A percentile compares a stretch with the other conserved stretches of the same genome.
These are phyloP conservation scores for Eremobia ochroleuca DNA, from an alignment of 2,888 invertebrate genomes.

Conservation along the genomic window DNA sequence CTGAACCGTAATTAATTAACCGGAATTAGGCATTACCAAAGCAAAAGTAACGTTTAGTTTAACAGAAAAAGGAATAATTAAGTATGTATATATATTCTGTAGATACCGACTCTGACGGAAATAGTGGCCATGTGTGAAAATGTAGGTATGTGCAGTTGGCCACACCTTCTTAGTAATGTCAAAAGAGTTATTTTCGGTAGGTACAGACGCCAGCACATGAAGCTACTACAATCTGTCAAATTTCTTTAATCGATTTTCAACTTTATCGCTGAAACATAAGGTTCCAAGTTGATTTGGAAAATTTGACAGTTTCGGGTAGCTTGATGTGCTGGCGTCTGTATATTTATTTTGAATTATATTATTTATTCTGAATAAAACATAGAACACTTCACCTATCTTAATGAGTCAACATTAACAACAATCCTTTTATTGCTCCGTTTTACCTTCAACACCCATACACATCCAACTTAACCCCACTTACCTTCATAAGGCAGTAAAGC, in stretches of 20 bases:
- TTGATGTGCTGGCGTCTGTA: too few species aligned
- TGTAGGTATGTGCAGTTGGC: neutral
- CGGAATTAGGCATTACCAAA: slow-evolving; percentile 27
- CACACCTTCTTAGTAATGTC: neutral
- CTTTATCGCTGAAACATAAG: too few species aligned
- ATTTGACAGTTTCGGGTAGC: too few species aligned
- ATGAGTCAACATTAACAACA: neutral
- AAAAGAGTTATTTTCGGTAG: neutral
- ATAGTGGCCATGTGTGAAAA: slow-evolving; percentile 13
- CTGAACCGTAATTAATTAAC: slow-evolving; percentile 48
- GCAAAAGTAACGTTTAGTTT: slow-evolving; percentile 46
- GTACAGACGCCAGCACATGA: too few species aligned
- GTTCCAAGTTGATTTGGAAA: too few species aligned
- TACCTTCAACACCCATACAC: slow-evolving; percentile 4
- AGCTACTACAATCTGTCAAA: too few species aligned
- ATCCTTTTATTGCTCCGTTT: neutral
- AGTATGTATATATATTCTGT: neutral
- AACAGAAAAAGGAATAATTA: slow-evolving; percentile 24
- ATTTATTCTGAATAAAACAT: too few species aligned
- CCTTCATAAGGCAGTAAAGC: slow-evolving; percentile 30
- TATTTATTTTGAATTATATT: too few species aligned
- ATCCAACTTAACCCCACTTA: neutral
- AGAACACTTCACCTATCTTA: neutral
- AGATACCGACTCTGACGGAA: neutral
- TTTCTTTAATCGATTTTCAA: too few species aligned